Evolutionary conservation across 2,113 vertebrate species (phyloP), one percentile per base, ranked within the genome.

Genomic region (Tricholaema leucomelas): DNA sequence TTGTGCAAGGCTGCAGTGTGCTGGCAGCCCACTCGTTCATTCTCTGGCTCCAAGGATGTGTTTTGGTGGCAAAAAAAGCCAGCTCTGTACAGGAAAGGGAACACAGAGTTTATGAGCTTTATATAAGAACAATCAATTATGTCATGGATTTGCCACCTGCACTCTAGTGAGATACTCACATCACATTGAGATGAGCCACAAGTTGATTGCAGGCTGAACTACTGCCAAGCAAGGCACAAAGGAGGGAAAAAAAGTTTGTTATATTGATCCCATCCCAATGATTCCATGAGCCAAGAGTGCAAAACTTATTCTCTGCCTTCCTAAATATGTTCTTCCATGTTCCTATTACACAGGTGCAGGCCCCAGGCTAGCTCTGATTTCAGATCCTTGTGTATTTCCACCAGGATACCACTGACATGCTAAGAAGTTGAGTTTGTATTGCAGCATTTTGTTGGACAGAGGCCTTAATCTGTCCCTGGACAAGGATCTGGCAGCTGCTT

Each of bases 401-500:
- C 38, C 54, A 87, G 72, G 48, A 55, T 21, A 15, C n/a, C 46
- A 64, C 36, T 55, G 58, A 67, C 31, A 59, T 3, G 5, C 23
- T 86, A 65, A 56, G 75, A 95, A 74, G 31, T 25, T 66, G 48
- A 75, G 79, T 19, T 36, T 67, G 15, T 59, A 42, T 79, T 88
- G 61, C 81, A 93, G 48, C 9, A 15, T 36, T 74, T 88, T 76
- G 58, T 77, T 95, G 90, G 90, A 96, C 5, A 10, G 31, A 92
- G 72, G 48, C 73, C 54, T 94, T 82, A 69, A 75, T 93, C 72
- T 18, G 3, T 69, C 63, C 85, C 86, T 58, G 75, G 60, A 90
- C 14, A 9, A 81, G 48, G 65, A 90, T 71, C 42, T 25, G 15
- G 84, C 94, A 96, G 92, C 93, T 96, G 94, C 88, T 85, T 55